A percentile compares a stretch with the other conserved stretches of the same genome.
These are phyloP conservation scores for Anhinga rufa DNA, from an alignment of 2,113 vertebrate genomes.

Conservation along the genomic window DNA sequence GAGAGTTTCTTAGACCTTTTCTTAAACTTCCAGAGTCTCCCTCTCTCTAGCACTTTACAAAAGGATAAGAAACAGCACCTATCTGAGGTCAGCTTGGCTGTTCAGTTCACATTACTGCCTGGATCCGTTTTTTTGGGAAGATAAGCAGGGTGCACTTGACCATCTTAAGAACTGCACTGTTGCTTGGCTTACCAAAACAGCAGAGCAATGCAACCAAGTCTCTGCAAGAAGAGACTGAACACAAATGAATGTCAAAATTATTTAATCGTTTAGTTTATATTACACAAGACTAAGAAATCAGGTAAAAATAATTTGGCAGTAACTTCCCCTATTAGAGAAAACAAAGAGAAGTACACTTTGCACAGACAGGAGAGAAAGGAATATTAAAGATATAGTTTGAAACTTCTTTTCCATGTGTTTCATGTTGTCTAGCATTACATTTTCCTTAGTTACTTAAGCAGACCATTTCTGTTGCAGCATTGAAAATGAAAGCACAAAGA, in stretches of 20 bases:
- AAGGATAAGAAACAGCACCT: background rate
- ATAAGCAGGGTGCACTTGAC: rapidly evolving
- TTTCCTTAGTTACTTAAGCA: background rate
- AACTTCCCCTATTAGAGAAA: background rate
- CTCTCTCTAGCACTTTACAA: background rate
- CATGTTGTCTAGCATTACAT: rapidly evolving
- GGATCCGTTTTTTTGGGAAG: background rate
- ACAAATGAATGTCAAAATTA: background rate
- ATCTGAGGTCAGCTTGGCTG: background rate
- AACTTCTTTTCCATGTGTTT: background rate
- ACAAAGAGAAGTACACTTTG: background rate
- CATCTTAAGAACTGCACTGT: background rate
- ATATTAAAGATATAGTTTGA: background rate
- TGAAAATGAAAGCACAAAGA: background rate
- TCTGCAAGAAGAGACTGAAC: background rate
- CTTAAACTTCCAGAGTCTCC: background rate
- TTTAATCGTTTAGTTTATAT: background rate
- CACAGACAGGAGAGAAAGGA: background rate
- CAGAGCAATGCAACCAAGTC: background rate
- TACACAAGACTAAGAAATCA: background rate
- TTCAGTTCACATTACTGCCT: background rate
- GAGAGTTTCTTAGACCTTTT: background rate
- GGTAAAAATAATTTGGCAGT: background rate
- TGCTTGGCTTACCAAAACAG: background rate
- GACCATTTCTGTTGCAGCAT: background rate